A percentile compares a stretch with the other conserved stretches of the same genome.
Evolutionary conservation across 2,113 vertebrate genomes (phyloP).

Genomic region (Eolophus roseicapilla): DNA sequence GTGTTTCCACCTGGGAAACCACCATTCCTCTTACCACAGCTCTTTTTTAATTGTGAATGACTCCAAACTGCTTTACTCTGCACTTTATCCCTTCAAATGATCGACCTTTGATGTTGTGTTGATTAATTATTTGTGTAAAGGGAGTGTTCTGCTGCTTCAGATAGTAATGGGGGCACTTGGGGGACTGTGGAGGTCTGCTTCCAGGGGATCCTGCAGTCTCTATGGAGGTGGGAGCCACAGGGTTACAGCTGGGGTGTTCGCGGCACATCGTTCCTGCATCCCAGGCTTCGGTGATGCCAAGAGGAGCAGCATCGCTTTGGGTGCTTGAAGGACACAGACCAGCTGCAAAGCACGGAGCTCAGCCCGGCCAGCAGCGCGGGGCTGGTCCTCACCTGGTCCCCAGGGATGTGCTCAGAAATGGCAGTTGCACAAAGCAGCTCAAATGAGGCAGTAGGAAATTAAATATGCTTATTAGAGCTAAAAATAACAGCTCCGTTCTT

Average conservation of each 20-base stretch:
- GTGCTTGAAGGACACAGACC: neutral
- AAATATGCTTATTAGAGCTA: slow-evolving; percentile 60
- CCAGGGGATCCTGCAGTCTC: neutral
- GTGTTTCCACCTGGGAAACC: neutral
- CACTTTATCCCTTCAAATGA: neutral
- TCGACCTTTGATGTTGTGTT: neutral
- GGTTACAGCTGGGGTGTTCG: too few species aligned
- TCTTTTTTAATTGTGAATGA: neutral
- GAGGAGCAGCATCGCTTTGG: rapidly evolving
- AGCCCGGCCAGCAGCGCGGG: neutral
- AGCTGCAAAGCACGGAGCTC: neutral
- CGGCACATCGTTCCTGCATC: rapidly evolving
- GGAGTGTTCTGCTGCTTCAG: neutral
- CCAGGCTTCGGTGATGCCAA: neutral
- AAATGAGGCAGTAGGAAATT: slow-evolving; percentile 50
- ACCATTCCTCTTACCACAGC: neutral
- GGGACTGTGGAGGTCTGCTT: neutral
- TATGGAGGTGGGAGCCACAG: neutral
- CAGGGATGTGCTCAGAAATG: neutral
- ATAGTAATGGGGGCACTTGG: rapidly evolving
- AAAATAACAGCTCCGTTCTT: slow-evolving; percentile 48
- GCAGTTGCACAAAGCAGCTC: neutral
- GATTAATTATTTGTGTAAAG: neutral
- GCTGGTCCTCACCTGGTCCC: neutral
- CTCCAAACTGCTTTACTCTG: neutral